A percentile compares a stretch with the other conserved stretches of the same genome.
phyloP scores from a whole-genome alignment of 2,113 vertebrate genomes.

The Bubo blakistoni region DNA sequence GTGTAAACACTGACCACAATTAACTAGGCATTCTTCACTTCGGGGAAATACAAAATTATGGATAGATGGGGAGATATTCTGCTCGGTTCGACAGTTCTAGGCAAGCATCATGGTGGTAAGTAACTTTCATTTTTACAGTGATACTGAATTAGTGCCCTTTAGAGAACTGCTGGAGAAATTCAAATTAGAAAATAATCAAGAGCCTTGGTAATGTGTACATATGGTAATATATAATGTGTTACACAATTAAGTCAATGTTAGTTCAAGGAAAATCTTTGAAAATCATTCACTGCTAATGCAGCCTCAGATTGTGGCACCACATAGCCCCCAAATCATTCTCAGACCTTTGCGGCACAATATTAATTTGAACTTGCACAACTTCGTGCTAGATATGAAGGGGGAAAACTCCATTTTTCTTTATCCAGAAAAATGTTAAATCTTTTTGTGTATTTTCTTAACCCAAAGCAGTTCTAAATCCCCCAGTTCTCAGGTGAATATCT shows the following conservation, averaged over 20 bases:
- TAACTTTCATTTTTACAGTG: background rate
- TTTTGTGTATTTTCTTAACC: background rate
- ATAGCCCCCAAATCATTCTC: background rate
- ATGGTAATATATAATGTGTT: slow-evolving; percentile 44
- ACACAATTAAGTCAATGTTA: slow-evolving; percentile 57
- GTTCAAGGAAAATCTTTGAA: slow-evolving; percentile 56
- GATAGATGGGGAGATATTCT: background rate
- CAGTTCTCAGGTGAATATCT: background rate
- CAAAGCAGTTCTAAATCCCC: background rate
- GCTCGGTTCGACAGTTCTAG: background rate
- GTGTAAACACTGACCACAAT: slow-evolving; percentile 15
- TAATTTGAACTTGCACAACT: background rate
- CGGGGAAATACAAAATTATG: background rate
- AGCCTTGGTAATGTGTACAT: slow-evolving; percentile 33
- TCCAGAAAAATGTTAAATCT: background rate
- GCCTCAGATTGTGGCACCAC: background rate
- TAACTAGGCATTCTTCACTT: background rate
- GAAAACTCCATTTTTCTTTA: background rate
- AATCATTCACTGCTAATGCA: slow-evolving; percentile 1
- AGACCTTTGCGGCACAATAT: background rate
- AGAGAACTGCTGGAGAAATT: slow-evolving; percentile 32
- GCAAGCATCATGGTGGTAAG: background rate
- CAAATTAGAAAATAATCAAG: slow-evolving; percentile 59
- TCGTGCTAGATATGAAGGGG: rapidly evolving
- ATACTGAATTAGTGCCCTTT: slow-evolving; percentile 25